Conservation (phyloP, 1,140 invertebrate species). For the Drosophila dunni region DNA sequence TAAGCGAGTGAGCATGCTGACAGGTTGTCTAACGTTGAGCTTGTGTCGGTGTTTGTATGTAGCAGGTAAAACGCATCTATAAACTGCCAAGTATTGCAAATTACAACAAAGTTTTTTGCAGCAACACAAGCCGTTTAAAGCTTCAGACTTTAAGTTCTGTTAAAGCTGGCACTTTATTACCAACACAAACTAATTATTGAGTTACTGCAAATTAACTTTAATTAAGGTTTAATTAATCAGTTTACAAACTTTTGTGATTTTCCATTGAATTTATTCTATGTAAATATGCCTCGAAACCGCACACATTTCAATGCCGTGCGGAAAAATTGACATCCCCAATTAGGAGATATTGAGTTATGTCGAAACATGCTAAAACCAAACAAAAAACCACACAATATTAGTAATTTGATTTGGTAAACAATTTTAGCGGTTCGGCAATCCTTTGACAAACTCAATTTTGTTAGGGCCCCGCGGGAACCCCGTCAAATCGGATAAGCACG, state of each 20-base stretch:
- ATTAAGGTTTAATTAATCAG: no score
- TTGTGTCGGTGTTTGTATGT: no score
- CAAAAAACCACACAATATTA: slow-evolving; percentile 26
- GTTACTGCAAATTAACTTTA: no score
- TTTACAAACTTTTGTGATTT: no score
- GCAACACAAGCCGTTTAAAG: not conserved
- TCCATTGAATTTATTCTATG: no score
- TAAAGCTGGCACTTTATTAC: not conserved
- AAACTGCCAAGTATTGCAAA: not conserved
- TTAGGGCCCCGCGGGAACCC: slow-evolving; percentile 27
- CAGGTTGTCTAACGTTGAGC: no score
- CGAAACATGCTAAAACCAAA: not conserved
- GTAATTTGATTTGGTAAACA: slow-evolving; percentile 60
- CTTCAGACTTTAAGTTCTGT: not conserved
- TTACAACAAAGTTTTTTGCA: not conserved
- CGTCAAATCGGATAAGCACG: slow-evolving; percentile 2
- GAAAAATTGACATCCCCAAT: not conserved
- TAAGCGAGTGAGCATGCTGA: no score
- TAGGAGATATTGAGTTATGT: slow-evolving; percentile 4
- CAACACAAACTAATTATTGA: no score
- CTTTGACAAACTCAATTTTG: slow-evolving; percentile 59
- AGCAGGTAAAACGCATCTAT: not conserved
- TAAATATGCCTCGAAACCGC: no score
- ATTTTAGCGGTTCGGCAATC: slow-evolving; percentile 44
- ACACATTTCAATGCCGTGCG: not conserved